Evolutionary conservation across 2,888 invertebrate genomes (phyloP), one percentile per base, ranked within the genome.

Genomic region (Buathra laborator): DNA sequence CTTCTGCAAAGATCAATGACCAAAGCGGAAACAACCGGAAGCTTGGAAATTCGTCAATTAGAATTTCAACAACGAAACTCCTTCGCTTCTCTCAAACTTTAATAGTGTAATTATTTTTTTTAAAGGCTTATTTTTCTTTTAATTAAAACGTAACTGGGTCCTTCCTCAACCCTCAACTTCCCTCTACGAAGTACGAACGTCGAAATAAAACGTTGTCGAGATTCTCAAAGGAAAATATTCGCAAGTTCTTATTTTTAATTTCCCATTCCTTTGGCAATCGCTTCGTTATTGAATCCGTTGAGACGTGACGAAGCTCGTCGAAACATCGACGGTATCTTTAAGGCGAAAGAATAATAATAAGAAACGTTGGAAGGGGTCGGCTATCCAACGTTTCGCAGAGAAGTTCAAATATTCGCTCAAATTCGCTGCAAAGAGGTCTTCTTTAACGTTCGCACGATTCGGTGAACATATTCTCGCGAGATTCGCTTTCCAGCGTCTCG

Each of bases 321-420:
- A 48, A 80, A 51, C 44, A 32, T 29, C 32, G 29, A 46, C 19
- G 32, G 46, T 32, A 72, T n/a, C 66, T 64, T 19, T 24, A 71
- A 72, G 19, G 37, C 12, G 46, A 48, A 56, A 44, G 72, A 67
- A 80, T 80, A 80, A 80, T 74, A 80, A 80, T 72, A 51, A 37
- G 37, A 37, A 37, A 37, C 37, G 37, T 7, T 37, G 37, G 37
- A 37, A 0, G 37, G 7, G 19, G 14, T 10, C 5, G 10, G 24
- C 1, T 46, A 29, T 44, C 44, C 70, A 43, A 62, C 24, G 46
- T 59, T 78, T 24, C 46, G 37, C n/a, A 46, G 62, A 62, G 62
- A 62, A 62, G 70, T 12, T 70, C 32, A 32, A 70, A 70, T 62
- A 70, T 70, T 29, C 32, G 32, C 19, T 37, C 62, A 70, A 51